Percentiles rank a stretch among this genome's conserved stretches.
Evolutionary conservation across 2,888 invertebrate species (phyloP).

Genomic region (Tachina fera): DNA sequence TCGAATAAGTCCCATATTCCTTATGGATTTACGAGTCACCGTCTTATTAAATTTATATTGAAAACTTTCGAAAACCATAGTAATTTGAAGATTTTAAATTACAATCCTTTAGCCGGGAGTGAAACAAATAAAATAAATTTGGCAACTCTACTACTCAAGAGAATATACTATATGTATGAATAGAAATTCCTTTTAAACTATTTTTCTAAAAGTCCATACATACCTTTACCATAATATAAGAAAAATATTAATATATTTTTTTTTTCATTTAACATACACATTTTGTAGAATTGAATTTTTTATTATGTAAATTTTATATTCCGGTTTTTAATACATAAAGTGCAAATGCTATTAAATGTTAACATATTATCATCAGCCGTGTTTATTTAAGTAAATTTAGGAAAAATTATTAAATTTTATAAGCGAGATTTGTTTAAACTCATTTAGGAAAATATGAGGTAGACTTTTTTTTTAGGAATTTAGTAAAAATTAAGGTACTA

Average conservation of each 20-base stretch:
- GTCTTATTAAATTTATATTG: too few relatives aligned
- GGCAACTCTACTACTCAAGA: background rate
- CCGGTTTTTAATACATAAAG: background rate
- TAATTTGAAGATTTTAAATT: too few relatives aligned
- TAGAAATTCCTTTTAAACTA: conserved; percentile 3
- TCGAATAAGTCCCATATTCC: too few relatives aligned
- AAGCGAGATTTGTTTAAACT: too few relatives aligned
- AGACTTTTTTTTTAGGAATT: too few relatives aligned
- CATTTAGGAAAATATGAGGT: too few relatives aligned
- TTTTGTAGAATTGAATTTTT: conserved; percentile 77
- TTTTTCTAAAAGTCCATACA: background rate
- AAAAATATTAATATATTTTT: background rate
- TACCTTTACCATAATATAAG: background rate
- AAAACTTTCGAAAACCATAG: too few relatives aligned
- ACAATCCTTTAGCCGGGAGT: background rate
- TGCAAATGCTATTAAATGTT: background rate
- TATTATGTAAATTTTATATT: conserved; percentile 73
- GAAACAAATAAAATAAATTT: background rate
- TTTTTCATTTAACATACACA: conserved; percentile 72
- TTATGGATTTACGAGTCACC: too few relatives aligned
- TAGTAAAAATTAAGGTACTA: too few relatives aligned
- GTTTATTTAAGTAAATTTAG: background rate
- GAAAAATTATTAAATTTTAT: too few relatives aligned
- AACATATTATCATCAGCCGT: background rate
- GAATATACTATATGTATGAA: background rate